Base-by-base conservation (phyloP, 2,113 vertebrate species). In the Nyctereutes procyonoides region DNA sequence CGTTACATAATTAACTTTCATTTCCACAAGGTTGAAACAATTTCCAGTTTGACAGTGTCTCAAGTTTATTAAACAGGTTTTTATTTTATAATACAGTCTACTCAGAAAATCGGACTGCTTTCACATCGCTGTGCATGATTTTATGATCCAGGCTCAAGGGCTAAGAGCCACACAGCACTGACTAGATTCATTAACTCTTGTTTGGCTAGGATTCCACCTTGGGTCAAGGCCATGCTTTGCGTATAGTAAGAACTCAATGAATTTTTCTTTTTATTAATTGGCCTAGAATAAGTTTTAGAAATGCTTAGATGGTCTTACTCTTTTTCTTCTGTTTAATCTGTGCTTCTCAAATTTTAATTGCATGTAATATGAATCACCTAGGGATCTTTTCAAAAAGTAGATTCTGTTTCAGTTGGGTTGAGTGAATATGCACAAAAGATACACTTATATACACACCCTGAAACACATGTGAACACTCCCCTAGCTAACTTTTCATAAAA, bases 61-160 rank as follows among this genome's bases (percentile, higher is more conserved):
- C 77, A 43, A 90, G 16, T 85, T 88, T 94, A 95, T 93, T 81
- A 93, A 96, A 53, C 28, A 88, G 32, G 62, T 71, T 69, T 81
- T 91, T 88, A 56, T 94, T 97, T 96, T 85, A 51, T 35, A 74
- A 85, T 87, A 71, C 7, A 71, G 84, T 55, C 76, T 90, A 91
- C 35, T 88, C 30, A n/a, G n/a, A 77, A 74, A 95, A 63, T 85
- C n/a, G 5, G 32, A 80, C 35, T 67, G 7, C 85, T 96, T 87
- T 80, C 76, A 74, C 19, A 43, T 48, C 96, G 43, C 35, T 58
- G 19, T 58, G 14, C 11, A 26, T 56, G 55, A 56, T 90, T 94
- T 95, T 71, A 60, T 55, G 84, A 89, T 80, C 35, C 80, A 77
- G 53, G 26, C 17, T 55, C 56, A 89, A 87, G 43, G 32, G 53